Conservation (phyloP, 2,113 vertebrate genomes). For the Alethe castanea region DNA sequence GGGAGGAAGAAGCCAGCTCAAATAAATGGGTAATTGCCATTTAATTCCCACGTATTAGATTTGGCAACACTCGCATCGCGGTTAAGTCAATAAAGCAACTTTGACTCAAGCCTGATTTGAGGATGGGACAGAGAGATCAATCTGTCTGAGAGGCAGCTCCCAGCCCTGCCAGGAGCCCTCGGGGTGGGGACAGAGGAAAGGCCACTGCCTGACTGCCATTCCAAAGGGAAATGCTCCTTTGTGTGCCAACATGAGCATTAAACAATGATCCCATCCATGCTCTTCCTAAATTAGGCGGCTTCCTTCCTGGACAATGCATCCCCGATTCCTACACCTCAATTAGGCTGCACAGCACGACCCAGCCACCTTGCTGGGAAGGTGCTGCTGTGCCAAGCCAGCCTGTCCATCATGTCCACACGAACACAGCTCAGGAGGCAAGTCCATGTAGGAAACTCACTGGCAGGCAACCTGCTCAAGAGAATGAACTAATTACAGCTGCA, state of each 20-base stretch:
- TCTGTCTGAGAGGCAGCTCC: slow-evolving; percentile 1
- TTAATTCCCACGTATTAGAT: slow-evolving; percentile 44
- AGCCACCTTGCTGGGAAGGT: background rate
- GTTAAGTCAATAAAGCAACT: slow-evolving; percentile 45
- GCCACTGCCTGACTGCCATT: background rate
- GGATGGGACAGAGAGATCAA: background rate
- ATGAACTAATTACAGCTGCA: background rate
- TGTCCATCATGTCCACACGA: background rate
- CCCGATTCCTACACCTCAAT: background rate
- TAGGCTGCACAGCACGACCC: background rate
- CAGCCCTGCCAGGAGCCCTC: background rate
- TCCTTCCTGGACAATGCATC: accelerated
- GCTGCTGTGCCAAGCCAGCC: background rate
- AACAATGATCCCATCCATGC: background rate
- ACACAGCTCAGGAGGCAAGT: background rate
- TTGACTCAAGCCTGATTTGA: background rate
- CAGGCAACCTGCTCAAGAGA: background rate
- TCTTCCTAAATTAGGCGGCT: background rate
- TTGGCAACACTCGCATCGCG: background rate
- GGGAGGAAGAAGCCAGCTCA: slow-evolving; percentile 38
- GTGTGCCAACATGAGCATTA: background rate
- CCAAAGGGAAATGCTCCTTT: background rate
- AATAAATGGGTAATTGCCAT: slow-evolving; percentile 51
- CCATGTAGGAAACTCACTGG: background rate
- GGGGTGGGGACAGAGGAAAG: background rate